Percentiles rank a stretch among this genome's conserved stretches.
phyloP scores from a whole-genome alignment of 37 sponge, comb jelly and placozoan genomes.

The Ianthella basta region DNA sequence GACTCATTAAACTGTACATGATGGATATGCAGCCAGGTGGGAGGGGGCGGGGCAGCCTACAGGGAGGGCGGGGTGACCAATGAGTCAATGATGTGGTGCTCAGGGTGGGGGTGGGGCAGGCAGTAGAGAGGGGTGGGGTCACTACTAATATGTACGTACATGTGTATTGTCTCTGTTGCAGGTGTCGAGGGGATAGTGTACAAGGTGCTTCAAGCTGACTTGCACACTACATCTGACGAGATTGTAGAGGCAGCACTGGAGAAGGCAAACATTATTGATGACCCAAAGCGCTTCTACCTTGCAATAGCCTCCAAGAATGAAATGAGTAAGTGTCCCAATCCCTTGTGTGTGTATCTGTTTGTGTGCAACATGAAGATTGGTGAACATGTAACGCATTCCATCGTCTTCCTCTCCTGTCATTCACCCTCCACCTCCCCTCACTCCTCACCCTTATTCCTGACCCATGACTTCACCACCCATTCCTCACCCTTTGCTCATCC shows the following conservation, averaged over 20 bases:
- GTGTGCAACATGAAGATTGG: background rate
- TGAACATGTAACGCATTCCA: background rate
- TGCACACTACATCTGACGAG: slow-evolving; percentile 51
- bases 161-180: background rate
- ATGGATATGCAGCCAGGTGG: slow-evolving; percentile 28
- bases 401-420: background rate
- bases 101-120: no score
- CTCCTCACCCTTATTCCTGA: no score
- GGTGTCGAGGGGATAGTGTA: slow-evolving; percentile 48
- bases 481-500: no score
- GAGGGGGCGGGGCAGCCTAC: no score
- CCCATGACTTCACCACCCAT: no score
- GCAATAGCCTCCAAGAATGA: background rate
- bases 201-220: slow-evolving; percentile 42
- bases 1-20: slow-evolving; percentile 63
- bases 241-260: slow-evolving; percentile 53
- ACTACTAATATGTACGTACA: background rate
- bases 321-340: background rate
- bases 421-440: no score
- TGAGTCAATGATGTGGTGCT: no score
- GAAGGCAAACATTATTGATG: slow-evolving; percentile 52
- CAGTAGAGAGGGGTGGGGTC: no score
- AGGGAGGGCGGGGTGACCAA: no score
- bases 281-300: slow-evolving; percentile 35
- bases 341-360: background rate